These are phyloP conservation scores for Resseliella maxima DNA, from an alignment of 2,888 invertebrate genomes.

Conservation along the genomic window DNA sequence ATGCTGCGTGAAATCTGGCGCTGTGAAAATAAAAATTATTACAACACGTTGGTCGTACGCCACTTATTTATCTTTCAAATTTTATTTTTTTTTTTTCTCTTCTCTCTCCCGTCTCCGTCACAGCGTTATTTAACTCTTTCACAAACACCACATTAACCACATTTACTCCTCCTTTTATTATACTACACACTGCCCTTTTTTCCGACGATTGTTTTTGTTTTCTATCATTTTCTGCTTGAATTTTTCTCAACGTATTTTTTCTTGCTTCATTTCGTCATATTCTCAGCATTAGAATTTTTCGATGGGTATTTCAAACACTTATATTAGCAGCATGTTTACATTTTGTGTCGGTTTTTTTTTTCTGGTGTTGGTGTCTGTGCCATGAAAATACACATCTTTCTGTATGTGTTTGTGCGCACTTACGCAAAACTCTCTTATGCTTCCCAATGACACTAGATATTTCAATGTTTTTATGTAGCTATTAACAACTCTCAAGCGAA, in stretches of 20 bases:
- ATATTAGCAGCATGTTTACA: slow-evolving; percentile 9
- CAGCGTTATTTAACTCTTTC: slow-evolving; percentile 31
- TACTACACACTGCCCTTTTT: not conserved
- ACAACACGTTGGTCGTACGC: slow-evolving; percentile 45
- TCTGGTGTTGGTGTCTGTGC: not conserved
- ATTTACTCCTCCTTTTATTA: not conserved
- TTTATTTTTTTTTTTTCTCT: not conserved
- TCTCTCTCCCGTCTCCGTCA: not conserved
- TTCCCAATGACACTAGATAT: slow-evolving; percentile 7
- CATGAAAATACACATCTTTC: not conserved
- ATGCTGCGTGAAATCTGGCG: slow-evolving; percentile 22
- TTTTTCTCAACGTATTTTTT: not conserved
- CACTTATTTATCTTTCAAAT: slow-evolving; percentile 11
- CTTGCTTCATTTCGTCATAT: not conserved
- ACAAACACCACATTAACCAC: slow-evolving; percentile 36
- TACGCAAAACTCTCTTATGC: not conserved
- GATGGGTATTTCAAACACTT: not conserved
- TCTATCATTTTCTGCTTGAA: not conserved
- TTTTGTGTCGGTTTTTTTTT: not conserved
- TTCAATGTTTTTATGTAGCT: slow-evolving; percentile 21
- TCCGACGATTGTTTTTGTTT: not conserved
- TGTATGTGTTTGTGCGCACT: not conserved
- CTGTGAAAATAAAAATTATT: slow-evolving; percentile 55
- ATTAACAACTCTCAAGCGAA: slow-evolving; percentile 29
- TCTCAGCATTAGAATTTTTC: not conserved